These are phyloP conservation scores for Oxyruncus cristatus DNA, from an alignment of 2,113 vertebrate genomes.

Conservation along the genomic window DNA sequence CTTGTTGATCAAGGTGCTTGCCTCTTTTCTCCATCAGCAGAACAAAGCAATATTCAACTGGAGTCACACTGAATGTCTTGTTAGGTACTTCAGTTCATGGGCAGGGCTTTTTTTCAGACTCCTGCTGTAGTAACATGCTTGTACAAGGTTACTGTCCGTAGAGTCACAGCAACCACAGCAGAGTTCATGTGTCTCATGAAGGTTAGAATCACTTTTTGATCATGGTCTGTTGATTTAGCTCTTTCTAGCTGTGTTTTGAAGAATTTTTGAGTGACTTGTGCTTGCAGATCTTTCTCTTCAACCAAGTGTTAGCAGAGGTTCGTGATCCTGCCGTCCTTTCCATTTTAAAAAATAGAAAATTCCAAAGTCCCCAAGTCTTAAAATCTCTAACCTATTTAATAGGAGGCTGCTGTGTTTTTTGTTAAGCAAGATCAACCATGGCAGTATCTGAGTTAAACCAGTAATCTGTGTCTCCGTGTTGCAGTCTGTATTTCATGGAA, in stretches of 20 bases:
- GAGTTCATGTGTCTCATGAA: background rate
- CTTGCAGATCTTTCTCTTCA: background rate
- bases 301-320: background rate
- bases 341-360: background rate
- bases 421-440: background rate
- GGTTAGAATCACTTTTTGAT: background rate
- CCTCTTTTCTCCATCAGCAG: background rate
- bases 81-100: background rate
- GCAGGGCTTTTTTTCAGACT: background rate
- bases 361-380: background rate
- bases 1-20: background rate
- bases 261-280: background rate
- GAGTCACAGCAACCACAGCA: background rate
- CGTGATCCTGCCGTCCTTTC: background rate
- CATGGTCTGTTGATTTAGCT: background rate
- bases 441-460: background rate
- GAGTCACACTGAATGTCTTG: background rate
- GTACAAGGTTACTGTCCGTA: background rate
- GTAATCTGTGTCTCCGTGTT: background rate
- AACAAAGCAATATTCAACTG: background rate
- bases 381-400: background rate
- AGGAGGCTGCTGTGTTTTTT: background rate
- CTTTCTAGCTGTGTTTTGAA: background rate
- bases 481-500: background rate
- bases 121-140: background rate